Conservation (phyloP, 2,888 invertebrate genomes). For the Chloromyia formosa region DNA sequence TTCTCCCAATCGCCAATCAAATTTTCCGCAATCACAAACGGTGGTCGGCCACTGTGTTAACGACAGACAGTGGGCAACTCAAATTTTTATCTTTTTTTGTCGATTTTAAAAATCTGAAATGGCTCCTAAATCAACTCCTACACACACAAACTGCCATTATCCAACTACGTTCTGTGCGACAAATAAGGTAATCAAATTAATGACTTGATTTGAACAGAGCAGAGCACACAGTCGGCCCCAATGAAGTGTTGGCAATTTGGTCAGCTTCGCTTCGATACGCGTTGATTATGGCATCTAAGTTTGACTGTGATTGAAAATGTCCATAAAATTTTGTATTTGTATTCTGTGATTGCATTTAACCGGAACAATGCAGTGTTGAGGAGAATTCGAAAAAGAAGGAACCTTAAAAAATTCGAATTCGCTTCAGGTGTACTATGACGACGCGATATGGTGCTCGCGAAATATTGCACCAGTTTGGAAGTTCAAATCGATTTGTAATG, state of each 20-base stretch:
- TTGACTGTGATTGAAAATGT: background rate
- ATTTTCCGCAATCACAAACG: no score
- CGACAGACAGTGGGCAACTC: no score
- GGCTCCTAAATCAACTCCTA: background rate
- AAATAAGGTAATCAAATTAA: conserved; percentile 1
- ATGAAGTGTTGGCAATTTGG: background rate
- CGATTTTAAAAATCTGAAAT: background rate
- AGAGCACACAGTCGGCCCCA: background rate
- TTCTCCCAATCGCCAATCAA: no score
- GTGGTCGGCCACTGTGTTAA: no score
- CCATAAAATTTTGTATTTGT: background rate
- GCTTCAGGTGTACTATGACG: no score
- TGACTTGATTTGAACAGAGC: background rate
- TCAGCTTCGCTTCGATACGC: background rate
- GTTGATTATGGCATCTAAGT: background rate
- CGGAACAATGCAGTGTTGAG: no score
- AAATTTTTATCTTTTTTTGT: background rate
- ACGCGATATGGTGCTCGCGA: no score
- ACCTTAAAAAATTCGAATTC: no score
- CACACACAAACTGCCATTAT: background rate
- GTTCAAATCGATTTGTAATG: no score
- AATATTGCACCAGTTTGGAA: no score
- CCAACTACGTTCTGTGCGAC: background rate
- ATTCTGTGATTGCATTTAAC: no score
- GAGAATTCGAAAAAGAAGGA: no score